Base-by-base conservation (phyloP, 2,888 invertebrate genomes). In the Oxyteleia sp. region DNA sequence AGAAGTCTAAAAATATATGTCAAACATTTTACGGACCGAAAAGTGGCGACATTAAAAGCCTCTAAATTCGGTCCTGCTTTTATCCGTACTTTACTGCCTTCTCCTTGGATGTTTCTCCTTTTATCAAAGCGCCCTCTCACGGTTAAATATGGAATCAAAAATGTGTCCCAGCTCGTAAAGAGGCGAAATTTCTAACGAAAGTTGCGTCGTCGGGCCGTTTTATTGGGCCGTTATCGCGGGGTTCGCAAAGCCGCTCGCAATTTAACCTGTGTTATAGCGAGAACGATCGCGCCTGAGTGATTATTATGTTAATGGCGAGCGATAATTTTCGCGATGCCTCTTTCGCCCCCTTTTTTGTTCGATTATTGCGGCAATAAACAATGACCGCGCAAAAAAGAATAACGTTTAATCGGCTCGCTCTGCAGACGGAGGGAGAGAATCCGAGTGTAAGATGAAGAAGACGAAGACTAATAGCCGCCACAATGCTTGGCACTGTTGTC, bases 401-500 rank as follows among this genome's bases (percentile, higher is more conserved):
- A 57, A 18, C 53, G 57, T n/a, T 64, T 64, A 64, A 61, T 64
- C 69, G 71, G 18, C 43, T 61, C 53, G n/a, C 45, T n/a, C 15
- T 16, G 23, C n/a, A n/a, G 45, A 18, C 26, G 4, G 53, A 55
- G 71, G 55, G 59, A 51, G 63, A 68, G 76, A 66, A 72, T 68
- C 49, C 57, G 64, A 66, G 84, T 32, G 61, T 18, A 57, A 71
- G 75, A 84, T 55, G 84, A 82, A 82, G 84, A 82, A 68, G 78
- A 82, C 68, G 55, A 80, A 83, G 76, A 79, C 85, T 61, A 85
- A 84, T 83, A 69, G 82, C 74, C 47, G 75, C 61, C 72, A 90
- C 89, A 89, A 89, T 87, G 86, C 85, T 71, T 63, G 78, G 81
- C 87, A 89, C 86, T 90, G 89, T 90, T 81, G 76, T 66, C 63